Base-by-base conservation (phyloP, 2,113 vertebrate species). In the Amphiprion percula region DNA sequence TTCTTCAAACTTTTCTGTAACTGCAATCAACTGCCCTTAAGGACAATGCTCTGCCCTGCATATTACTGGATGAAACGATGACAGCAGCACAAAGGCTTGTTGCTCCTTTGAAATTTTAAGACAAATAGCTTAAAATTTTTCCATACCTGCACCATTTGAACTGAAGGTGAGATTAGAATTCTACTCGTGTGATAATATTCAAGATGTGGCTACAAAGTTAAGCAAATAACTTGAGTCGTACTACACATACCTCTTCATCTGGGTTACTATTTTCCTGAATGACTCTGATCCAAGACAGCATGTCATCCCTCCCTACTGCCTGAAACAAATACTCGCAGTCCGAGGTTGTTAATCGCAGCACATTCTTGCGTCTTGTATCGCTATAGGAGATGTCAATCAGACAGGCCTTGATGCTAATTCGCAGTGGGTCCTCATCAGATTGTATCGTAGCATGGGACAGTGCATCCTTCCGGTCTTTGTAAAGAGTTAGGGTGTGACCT, bases 351-450 rank as follows among this genome's bases (percentile, higher is more conserved):
- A 99, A 95, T 14, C 98, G 95, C 69, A 99, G 97, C 4, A 99
- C 98, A 1, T 99, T 97, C 78, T 99, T 99, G 90, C 97, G 96
- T 87, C 98, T 97, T 37, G 98, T 99, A 87, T 99, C 98, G n/a
- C 97, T 97, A 73, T 99, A 99, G 0, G 98, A 99, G 90, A 99
- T 99, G 94, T 99, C 97, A 82, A 99, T 97, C 83, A 99, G 92
- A 89, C 98, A 99, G 63, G 97, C 96, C 69, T 96, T 99, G 77
- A 99, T 95, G 88, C 96, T 96, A 91, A 99, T 97, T 74, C 93
- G 95, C 63, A 97, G 95, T 0, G 96, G 97, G n/a, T 98, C 97
- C 63, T 99, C 98, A 0, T 95, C 94, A 0, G 94, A 94, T 0
- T 94, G 95, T 0, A 90, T 89, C 4, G 90, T 92, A 41, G 85